phyloP scores from a whole-genome alignment of 2,888 invertebrate genomes.

The Diplolepis rosae region DNA sequence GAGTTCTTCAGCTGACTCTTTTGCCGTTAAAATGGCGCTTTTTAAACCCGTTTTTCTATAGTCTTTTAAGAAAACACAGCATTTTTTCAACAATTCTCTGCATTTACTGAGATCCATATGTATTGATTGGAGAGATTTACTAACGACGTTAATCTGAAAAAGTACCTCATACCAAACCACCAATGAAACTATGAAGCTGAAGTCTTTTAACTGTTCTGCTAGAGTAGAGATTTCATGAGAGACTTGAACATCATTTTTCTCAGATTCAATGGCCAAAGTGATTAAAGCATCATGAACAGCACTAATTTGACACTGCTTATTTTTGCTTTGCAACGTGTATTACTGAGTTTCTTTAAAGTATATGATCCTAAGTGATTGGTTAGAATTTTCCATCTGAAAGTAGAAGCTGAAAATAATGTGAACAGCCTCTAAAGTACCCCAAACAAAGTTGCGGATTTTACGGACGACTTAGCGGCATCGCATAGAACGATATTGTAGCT shows the following conservation, averaged over 20 bases:
- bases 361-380: constrained; percentile 54
- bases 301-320: constrained; percentile 57
- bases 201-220: constrained; percentile 53
- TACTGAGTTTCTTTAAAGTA: constrained; percentile 57
- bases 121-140: constrained; percentile 21
- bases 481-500: constrained; percentile 41
- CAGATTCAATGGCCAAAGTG: constrained; percentile 47
- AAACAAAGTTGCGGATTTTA: constrained; percentile 62
- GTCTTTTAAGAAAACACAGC: neutral
- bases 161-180: constrained; percentile 63
- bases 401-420: constrained; percentile 52
- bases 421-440: constrained; percentile 57
- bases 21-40: constrained; percentile 49
- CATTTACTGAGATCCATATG: neutral
- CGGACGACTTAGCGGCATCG: constrained; percentile 49
- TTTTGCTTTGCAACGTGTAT: constrained; percentile 57
- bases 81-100: neutral
- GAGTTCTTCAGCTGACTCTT: constrained; percentile 56
- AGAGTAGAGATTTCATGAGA: constrained; percentile 39
- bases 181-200: constrained; percentile 58
- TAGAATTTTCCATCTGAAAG: constrained; percentile 56
- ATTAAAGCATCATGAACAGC: constrained; percentile 59
- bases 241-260: constrained; percentile 29
- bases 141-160: constrained; percentile 52
- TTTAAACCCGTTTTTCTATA: constrained; percentile 50